Evolutionary conservation across 2,888 invertebrate species (phyloP), one percentile per base, ranked within the genome.

Genomic region (Plutella xylostella): DNA sequence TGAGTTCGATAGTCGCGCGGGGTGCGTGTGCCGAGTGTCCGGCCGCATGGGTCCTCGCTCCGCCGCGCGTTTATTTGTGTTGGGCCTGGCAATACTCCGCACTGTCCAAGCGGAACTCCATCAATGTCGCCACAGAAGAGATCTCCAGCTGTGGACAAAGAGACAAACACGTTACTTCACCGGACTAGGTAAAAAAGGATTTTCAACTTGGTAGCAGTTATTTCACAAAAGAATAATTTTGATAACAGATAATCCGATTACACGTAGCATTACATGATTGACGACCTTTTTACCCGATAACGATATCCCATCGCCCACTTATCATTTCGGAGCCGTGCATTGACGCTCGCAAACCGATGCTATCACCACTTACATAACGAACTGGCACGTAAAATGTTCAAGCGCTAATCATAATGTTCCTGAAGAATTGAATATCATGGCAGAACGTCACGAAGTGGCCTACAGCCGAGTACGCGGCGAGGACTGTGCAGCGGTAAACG

Each of bases 61-160:
- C 40, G 39, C 30, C 28, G 40, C 68, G 55, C 61, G 78, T 84
- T 90, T 93, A 93, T 93, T 94, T 94, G 95, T 96, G 96, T 92
- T 96, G 96, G 85, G 96, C 96, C 90, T 95, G 95, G 92, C 96
- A 96, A 90, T 95, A 96, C 89, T 96, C 96, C 89, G 95, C 94
- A 87, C 95, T 96, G 90, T 95, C 95, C 91, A 95, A 92, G 88
- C 93, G 92, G 93, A 96, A 96, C 95, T 94, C 94, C 94, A 94
- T 94, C 92, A 92, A 93, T 92, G 92, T 92, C 89, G 90, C 91
- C 90, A 92, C 91, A 88, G 89, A 90, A 91, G 90, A 89, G 88
- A 90, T 90, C 86, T 89, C 90, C 89, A 92, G 89, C 93, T 93
- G 87, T 14, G 90, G 90, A 67, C 63, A 61, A 62, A 54, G 46